These are phyloP conservation scores for Pediacus dermestoides DNA, from an alignment of 2,888 invertebrate genomes.

Conservation along the genomic window DNA sequence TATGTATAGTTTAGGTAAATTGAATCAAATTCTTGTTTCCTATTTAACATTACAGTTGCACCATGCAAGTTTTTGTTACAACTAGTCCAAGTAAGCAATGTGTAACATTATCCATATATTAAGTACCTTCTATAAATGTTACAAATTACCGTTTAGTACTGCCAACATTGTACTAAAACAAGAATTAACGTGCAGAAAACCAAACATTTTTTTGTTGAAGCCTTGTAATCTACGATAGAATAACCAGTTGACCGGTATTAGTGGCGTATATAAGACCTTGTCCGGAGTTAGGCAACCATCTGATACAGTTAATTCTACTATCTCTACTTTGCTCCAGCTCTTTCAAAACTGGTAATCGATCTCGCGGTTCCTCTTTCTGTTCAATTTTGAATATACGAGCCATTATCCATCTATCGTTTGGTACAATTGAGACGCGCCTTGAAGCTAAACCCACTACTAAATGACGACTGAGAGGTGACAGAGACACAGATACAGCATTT, in stretches of 20 bases:
- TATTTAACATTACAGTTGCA: too few relatives aligned
- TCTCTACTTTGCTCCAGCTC: slow-evolving; percentile 65
- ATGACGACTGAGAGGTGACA: slow-evolving; percentile 78
- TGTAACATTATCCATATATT: too few relatives aligned
- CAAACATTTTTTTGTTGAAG: neutral
- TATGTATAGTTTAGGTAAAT: too few relatives aligned
- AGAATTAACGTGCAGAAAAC: too few relatives aligned
- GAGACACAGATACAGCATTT: slow-evolving; percentile 77
- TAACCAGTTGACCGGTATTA: slow-evolving; percentile 75
- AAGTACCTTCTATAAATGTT: too few relatives aligned
- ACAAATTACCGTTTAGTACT: too few relatives aligned
- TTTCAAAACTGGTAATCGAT: slow-evolving; percentile 55
- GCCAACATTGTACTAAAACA: too few relatives aligned
- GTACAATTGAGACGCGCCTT: slow-evolving; percentile 57
- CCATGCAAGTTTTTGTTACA: too few relatives aligned
- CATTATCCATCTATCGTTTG: slow-evolving; percentile 53
- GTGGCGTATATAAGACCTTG: slow-evolving; percentile 84
- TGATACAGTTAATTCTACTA: slow-evolving; percentile 69
- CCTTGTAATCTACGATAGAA: slow-evolving; percentile 61
- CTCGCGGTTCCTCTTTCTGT: slow-evolving; percentile 40
- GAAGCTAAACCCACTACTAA: slow-evolving; percentile 77
- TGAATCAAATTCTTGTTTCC: too few relatives aligned
- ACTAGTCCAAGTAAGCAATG: too few relatives aligned
- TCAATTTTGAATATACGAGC: slow-evolving; percentile 50
- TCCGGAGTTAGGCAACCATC: slow-evolving; percentile 80